These are phyloP conservation scores for Hyposoter dolosus DNA, from an alignment of 2,888 invertebrate species.

Conservation along the genomic window DNA sequence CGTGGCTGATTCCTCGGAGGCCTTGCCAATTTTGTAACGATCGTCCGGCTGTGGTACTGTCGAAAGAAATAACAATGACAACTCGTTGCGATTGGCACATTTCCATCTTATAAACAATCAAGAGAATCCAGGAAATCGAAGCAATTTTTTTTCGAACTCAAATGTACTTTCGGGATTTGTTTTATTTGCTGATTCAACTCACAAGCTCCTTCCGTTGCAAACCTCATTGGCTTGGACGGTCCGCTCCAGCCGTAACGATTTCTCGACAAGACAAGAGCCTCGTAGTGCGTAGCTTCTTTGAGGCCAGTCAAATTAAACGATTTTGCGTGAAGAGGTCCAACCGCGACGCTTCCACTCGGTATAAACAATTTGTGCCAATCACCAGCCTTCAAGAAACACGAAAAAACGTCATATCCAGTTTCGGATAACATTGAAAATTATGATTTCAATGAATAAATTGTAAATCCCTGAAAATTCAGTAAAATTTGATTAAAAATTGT, in stretches of 20 bases:
- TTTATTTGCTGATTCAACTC: constrained; percentile 72
- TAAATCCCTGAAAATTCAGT: too few relatives aligned
- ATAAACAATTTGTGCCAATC: constrained; percentile 90
- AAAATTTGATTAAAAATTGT: too few relatives aligned
- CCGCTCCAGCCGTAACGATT: constrained; percentile 95
- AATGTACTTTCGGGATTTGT: background rate
- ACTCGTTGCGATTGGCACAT: background rate
- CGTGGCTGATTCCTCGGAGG: constrained; percentile 69
- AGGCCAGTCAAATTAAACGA: constrained; percentile 91
- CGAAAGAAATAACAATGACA: background rate
- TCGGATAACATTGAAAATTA: background rate
- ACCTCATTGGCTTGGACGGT: constrained; percentile 90
- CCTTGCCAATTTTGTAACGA: constrained; percentile 62
- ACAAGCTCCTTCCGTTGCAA: constrained; percentile 92
- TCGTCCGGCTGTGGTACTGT: constrained; percentile 62
- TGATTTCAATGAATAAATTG: too few relatives aligned
- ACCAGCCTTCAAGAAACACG: constrained; percentile 43
- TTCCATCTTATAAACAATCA: background rate
- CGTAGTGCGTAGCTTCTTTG: constrained; percentile 90
- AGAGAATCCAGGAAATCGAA: background rate
- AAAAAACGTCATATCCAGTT: background rate
- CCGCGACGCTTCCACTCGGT: constrained; percentile 84
- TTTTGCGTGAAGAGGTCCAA: constrained; percentile 91
- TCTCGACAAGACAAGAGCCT: constrained; percentile 91
- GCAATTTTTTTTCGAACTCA: background rate